Conservation (phyloP, 2,888 invertebrate species). For the Epicampocera succincta region DNA sequence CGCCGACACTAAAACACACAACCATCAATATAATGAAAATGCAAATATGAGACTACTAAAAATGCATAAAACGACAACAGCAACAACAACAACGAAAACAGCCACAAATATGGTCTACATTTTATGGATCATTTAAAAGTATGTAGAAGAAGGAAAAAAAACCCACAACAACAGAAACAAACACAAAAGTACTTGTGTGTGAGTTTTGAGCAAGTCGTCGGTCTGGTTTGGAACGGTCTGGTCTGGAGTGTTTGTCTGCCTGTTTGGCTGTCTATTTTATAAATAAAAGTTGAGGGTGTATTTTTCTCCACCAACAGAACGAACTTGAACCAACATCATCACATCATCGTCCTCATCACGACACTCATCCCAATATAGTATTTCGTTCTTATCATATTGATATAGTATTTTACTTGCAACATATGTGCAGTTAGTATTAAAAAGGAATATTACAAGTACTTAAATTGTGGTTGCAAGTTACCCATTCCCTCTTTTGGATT, state of each 20-base stretch:
- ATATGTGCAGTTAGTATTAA: slow-evolving; percentile 35
- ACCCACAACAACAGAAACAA: too few species aligned
- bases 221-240: slow-evolving; percentile 33
- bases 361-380: slow-evolving; percentile 32
- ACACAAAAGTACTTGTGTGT: slow-evolving; percentile 12
- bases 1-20: slow-evolving; percentile 5
- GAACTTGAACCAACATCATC: slow-evolving; percentile 38
- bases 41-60: slow-evolving; percentile 55
- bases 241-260: slow-evolving; percentile 38
- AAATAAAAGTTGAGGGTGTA: slow-evolving; percentile 60
- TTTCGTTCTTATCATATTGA: slow-evolving; percentile 33
- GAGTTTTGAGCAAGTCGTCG: slow-evolving; percentile 10
- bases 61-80: slow-evolving; percentile 35
- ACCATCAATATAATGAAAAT: slow-evolving; percentile 54
- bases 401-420: slow-evolving; percentile 47
- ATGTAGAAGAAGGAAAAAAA: not conserved
- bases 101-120: slow-evolving; percentile 54
- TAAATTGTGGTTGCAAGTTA: slow-evolving; percentile 27
- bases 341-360: slow-evolving; percentile 22
- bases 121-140: slow-evolving; percentile 53
- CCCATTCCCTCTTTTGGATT: slow-evolving; percentile 1
- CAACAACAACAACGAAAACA: slow-evolving; percentile 11
- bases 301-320: slow-evolving; percentile 46
- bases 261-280: slow-evolving; percentile 38
- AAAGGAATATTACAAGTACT: not conserved